phyloP scores from a whole-genome alignment of 2,888 invertebrate genomes.

The Adineta ricciae region DNA sequence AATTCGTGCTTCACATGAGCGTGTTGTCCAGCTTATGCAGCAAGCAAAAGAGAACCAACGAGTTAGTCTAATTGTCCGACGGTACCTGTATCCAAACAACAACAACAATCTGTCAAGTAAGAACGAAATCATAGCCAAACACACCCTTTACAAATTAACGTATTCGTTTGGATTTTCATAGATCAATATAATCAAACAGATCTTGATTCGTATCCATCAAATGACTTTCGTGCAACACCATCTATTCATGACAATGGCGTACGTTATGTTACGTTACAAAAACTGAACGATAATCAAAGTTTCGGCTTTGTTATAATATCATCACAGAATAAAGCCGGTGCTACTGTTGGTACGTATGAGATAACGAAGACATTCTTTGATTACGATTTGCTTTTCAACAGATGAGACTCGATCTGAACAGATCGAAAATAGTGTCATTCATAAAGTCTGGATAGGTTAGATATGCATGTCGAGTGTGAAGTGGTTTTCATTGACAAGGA shows the following conservation, averaged over 20 bases:
- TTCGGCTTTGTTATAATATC: slow-evolving; percentile 98
- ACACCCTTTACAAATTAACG: too few relatives aligned
- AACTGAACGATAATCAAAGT: slow-evolving; percentile 72
- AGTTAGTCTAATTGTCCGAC: slow-evolving; percentile 67
- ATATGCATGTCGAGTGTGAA: neutral
- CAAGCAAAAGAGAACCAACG: slow-evolving; percentile 74
- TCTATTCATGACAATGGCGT: neutral
- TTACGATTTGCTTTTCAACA: neutral
- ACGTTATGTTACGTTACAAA: slow-evolving; percentile 2
- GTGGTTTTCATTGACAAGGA: too few relatives aligned
- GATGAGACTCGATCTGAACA: neutral
- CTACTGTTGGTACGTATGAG: slow-evolving; percentile 45
- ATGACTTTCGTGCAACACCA: neutral
- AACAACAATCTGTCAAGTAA: neutral
- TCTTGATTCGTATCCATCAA: slow-evolving; percentile 22
- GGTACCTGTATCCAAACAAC: slow-evolving; percentile 48
- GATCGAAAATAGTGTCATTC: neutral
- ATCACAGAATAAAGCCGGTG: slow-evolving; percentile 47
- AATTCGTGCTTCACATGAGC: slow-evolving; percentile 75
- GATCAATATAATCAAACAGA: slow-evolving; percentile 18
- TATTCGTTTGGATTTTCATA: too few relatives aligned
- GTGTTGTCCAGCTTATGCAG: slow-evolving; percentile 83
- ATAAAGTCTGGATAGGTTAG: slow-evolving; percentile 23
- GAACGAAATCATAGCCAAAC: too few relatives aligned
- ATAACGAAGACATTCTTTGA: too few relatives aligned